Base-by-base conservation (phyloP, 2,797 vertebrate genomes). In the Gymnoscopelus braueri region DNA sequence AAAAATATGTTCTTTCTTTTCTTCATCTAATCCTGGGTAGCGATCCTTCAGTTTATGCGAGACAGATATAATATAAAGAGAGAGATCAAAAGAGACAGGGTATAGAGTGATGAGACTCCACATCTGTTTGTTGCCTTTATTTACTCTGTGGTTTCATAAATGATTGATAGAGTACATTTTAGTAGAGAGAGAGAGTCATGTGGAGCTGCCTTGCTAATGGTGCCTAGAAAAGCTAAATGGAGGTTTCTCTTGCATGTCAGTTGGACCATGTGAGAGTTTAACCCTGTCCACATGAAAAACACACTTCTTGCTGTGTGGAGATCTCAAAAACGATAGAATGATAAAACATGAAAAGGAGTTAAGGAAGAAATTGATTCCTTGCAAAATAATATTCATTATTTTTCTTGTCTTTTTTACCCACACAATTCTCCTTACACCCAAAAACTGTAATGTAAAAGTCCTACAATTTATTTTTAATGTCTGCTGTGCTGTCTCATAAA, bases 121-220 rank as follows among this genome's bases (percentile, higher is more conserved):
- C 49, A 56, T 3, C 3, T 0, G 3, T 44, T 10, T 44, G 32
- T 44, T 49, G 66, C 73, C 70, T 77, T 74, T 69, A 72, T 74
- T 86, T 67, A 47, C 65, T 71, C 51, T 0, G 59, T 32, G 50
- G 4, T 10, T 8, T 35, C 57, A 75, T 87, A 13, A 82, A 79
- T 74, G 59, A 82, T 76, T 67, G 62, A 81, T 72, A 52, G 0
- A 4, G 35, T 19, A 47, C 3, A 60, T 85, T 84, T 82, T 80
- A 77, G 72, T 44, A 9, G 29, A 67, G 72, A 61, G 57, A n/a
- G 2, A 19, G 13, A 8, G 66, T 59, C 60, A 51, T 29, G 44
- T 55, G 59, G 50, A 67, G 54, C 49, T 51, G 72, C 29, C 56
- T 63, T 19, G 60, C 52, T 74, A 63, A 79, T 77, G 78, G 67